phyloP scores from a whole-genome alignment of 2,888 invertebrate genomes.

The Dryadula phaetusa region DNA sequence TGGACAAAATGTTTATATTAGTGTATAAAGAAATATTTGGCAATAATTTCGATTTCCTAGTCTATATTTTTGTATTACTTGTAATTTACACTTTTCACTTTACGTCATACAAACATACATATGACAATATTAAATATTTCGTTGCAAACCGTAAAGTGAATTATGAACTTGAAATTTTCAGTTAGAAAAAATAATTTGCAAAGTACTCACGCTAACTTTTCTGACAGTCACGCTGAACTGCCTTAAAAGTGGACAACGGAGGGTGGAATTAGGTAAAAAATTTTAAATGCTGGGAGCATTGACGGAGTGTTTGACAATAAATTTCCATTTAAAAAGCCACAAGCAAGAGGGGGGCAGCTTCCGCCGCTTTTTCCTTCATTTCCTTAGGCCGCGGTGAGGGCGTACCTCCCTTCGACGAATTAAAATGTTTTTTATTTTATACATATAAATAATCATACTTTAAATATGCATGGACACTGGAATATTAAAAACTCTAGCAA shows the following conservation, averaged over 20 bases:
- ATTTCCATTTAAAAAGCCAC: constrained; percentile 84
- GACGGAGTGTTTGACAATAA: constrained; percentile 84
- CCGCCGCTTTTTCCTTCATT: constrained; percentile 83
- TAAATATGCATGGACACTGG: constrained; percentile 21
- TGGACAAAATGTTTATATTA: no score
- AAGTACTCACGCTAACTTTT: constrained; percentile 19
- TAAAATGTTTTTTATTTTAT: constrained; percentile 66
- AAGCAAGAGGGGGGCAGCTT: constrained; percentile 70
- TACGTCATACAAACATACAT: background rate
- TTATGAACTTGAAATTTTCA: constrained; percentile 11
- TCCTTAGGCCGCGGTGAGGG: constrained; percentile 79
- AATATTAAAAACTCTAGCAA: background rate
- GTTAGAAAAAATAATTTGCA: constrained; percentile 2
- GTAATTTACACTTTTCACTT: no score
- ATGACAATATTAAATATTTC: background rate
- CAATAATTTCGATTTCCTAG: no score
- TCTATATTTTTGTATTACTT: no score
- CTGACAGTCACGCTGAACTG: constrained; percentile 23
- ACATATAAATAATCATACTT: constrained; percentile 47
- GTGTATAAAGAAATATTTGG: no score
- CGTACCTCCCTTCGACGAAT: constrained; percentile 69
- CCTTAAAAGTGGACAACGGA: constrained; percentile 51
- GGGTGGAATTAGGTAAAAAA: constrained; percentile 67
- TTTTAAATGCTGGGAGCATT: constrained; percentile 65
- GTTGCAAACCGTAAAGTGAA: background rate